Conservation (phyloP, 2,113 vertebrate genomes). For the Paralichthys olivaceus region DNA sequence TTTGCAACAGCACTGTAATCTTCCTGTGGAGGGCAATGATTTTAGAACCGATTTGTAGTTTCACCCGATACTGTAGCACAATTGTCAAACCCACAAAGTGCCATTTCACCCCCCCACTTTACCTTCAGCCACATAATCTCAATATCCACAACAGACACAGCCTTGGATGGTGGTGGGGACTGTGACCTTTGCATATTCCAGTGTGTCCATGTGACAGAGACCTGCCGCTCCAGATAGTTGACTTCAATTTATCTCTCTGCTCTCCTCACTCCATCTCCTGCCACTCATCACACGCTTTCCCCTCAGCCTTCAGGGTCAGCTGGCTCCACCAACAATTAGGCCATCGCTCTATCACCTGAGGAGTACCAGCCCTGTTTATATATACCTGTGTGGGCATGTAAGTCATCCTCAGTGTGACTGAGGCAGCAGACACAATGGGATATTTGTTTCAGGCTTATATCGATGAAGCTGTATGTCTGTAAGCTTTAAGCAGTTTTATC, state of each 20-base stretch:
- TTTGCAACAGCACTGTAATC: too few relatives aligned
- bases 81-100: too few relatives aligned
- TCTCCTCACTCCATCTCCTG: slow-evolving; percentile 20
- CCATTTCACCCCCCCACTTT: too few relatives aligned
- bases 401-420: slow-evolving; percentile 23
- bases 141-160: neutral
- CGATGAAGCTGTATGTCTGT: slow-evolving; percentile 19
- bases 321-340: slow-evolving; percentile 75
- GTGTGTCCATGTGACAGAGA: slow-evolving; percentile 16
- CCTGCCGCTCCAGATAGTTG: slow-evolving; percentile 12
- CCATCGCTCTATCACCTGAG: slow-evolving; percentile 58
- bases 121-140: too few relatives aligned
- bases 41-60: too few relatives aligned
- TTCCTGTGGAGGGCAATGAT: too few relatives aligned
- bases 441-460: slow-evolving; percentile 32
- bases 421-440: slow-evolving; percentile 6
- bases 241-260: slow-evolving; percentile 55
- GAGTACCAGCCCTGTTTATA: slow-evolving; percentile 7
- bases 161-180: too few relatives aligned
- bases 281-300: slow-evolving; percentile 40
- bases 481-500: slow-evolving; percentile 2
- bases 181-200: neutral
- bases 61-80: too few relatives aligned
- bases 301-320: slow-evolving; percentile 69
- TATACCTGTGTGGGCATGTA: slow-evolving; percentile 34